Conservation (phyloP, 2,797 vertebrate genomes). For the Caiman crocodilus region DNA sequence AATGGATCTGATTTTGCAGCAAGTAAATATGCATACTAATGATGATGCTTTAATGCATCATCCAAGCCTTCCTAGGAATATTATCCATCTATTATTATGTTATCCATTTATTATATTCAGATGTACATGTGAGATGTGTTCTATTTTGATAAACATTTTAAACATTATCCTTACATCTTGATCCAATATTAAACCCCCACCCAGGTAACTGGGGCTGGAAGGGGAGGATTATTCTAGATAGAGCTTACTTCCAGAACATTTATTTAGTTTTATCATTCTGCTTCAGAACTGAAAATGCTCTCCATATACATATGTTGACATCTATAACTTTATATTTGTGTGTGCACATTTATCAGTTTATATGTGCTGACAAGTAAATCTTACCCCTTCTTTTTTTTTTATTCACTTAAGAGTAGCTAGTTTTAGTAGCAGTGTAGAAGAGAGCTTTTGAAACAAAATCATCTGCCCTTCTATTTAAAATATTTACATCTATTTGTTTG, state of each 20-base stretch:
- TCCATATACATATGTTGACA: neutral
- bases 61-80: neutral
- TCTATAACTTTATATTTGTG: neutral
- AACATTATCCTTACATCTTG: neutral
- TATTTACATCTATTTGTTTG: neutral
- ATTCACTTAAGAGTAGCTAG: neutral
- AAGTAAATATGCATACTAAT: neutral
- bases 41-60: rapidly evolving
- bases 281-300: neutral
- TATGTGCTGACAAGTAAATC: neutral
- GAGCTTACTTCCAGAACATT: neutral
- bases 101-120: too few species aligned
- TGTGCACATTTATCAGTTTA: neutral
- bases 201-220: too few species aligned
- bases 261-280: neutral
- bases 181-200: neutral
- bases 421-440: neutral
- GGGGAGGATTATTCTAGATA: neutral
- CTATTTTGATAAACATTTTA: neutral
- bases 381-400: neutral
- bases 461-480: neutral
- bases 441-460: neutral
- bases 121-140: neutral
- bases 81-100: neutral
- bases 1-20: too few species aligned